Evolutionary conservation across 2,113 vertebrate genomes (phyloP), one percentile per base, ranked within the genome.

Genomic region (Percopsis transmontana): DNA sequence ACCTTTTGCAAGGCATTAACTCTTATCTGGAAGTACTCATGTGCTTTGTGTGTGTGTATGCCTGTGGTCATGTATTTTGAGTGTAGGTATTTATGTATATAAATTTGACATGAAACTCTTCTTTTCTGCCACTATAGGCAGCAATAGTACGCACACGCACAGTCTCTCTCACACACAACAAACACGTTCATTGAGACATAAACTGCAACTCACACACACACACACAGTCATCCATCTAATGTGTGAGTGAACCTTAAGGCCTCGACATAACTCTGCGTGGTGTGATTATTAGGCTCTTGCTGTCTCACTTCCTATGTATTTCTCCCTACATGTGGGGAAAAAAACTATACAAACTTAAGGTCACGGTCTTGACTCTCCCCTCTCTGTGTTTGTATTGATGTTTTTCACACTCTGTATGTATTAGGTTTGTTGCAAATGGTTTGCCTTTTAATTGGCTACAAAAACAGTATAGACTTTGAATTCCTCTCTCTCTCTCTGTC

Each of bases 181-280:
- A 24, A 38, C 21, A 53, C 53, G 33, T 13, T 2, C 27, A 39
- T n/a, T 3, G 14, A 10, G 62, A 18, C 45, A 20, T 45, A 55
- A 50, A 12, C 40, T 0, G 38, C 21, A 53, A 21, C 38, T 60
- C 39, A 62, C 16, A 7, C 11, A 58, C 57, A 51, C 65, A 62
- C 81, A 73, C 61, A 71, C 41, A 70, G 52, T 58, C 77, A 86
- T 88, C 82, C 76, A 77, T 86, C 84, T 75, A 51, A 62, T 42
- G 64, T 66, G 75, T 76, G 72, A 82, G 73, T 71, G 76, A 84
- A 74, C 77, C 78, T 81, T 79, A 81, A 81, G 83, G 82, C 77
- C 65, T 77, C 52, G 77, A 77, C 85, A 85, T 87, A 78, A 83
- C 71, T 87, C 80, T 84, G 77, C 83, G 88, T 81, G 74, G 59